A percentile compares a stretch with the other conserved stretches of the same genome.
Conservation (phyloP, 2,113 vertebrate genomes). For the Turdus rufiventris region DNA sequence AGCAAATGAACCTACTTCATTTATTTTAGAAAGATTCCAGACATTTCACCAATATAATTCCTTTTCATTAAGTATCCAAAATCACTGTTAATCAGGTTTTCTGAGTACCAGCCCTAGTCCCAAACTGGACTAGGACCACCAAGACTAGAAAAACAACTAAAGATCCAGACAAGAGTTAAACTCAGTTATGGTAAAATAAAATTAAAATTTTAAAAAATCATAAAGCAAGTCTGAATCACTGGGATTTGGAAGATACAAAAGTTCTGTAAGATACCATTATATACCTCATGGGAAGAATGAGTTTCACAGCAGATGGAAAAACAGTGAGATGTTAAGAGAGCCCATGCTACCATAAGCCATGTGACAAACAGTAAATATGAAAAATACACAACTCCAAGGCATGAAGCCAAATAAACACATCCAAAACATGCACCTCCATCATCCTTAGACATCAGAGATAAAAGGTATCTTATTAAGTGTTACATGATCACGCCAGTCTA, state of each 20-base stretch:
- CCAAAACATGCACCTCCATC: not conserved
- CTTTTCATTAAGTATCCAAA: not conserved
- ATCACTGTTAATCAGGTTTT: not conserved
- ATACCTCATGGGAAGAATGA: not conserved
- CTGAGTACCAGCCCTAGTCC: not conserved
- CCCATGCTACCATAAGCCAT: not conserved
- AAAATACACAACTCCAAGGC: not conserved
- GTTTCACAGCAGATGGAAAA: constrained; percentile 8
- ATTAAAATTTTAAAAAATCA: not conserved
- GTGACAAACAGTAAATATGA: not conserved
- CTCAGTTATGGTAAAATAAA: not conserved
- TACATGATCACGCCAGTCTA: not conserved
- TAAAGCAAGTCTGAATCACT: not conserved
- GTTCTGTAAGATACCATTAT: not conserved
- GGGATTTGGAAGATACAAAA: not conserved
- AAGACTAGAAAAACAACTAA: not conserved
- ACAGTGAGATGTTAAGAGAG: not conserved
- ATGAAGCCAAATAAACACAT: not conserved
- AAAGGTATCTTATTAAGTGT: not conserved
- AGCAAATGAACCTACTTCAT: not conserved
- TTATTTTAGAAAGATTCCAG: not conserved
- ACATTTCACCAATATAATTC: not conserved
- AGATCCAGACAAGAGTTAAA: not conserved
- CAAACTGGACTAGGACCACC: not conserved
- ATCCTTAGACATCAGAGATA: not conserved